Evolutionary conservation across 53 echinoderm and acorn worm genomes (phyloP), one percentile per base, ranked within the genome.

Genomic region (Paelopatides confundens): DNA sequence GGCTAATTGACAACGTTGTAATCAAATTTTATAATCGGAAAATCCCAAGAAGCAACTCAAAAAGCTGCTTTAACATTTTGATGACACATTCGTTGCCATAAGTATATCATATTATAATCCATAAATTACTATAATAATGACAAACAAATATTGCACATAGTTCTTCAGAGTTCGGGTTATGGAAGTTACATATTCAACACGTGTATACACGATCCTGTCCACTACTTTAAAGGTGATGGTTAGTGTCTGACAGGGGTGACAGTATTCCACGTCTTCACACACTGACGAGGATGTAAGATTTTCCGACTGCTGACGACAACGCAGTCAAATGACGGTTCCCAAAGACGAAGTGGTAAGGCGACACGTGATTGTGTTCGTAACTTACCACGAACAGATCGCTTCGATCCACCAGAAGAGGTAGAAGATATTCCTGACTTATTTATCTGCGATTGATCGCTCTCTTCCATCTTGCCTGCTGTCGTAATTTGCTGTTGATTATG

Each of bases 271-370:
- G 93, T 77, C 35, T 78, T 82, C 51, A 87, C 15, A 2, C 85
- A 49, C 38, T 87, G 91, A 17, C 95, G 88, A 12, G 94, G 96
- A 35, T 92, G 88, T 33, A 95, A 65, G 23, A 90, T 69, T 71
- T 96, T 96, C 6, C 74, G 77, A 47, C 85, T 91, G 64, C 92
- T 92, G 77, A 87, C 86, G 31, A 95, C 88, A 0, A 97, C 89
- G 70, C 89, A 93, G 50, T 97, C 97, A 36, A 97, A 77, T 24
- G 95, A 92, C 35, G 97, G 95, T 35, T 95, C 95, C 93, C 95
- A 95, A n/a, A 95, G 67, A 33, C 92, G 74, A 27, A 97, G 65
- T 1, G 95, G 95, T 21, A 97, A 91, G n/a, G 94, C 81, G 43
- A 90, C 82, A 3, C 91, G 58, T 1, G 86, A 53, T 34, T 95